Evolutionary conservation across 2,797 vertebrate genomes (phyloP), one percentile per base, ranked within the genome.

Genomic region (Meda fulgida): DNA sequence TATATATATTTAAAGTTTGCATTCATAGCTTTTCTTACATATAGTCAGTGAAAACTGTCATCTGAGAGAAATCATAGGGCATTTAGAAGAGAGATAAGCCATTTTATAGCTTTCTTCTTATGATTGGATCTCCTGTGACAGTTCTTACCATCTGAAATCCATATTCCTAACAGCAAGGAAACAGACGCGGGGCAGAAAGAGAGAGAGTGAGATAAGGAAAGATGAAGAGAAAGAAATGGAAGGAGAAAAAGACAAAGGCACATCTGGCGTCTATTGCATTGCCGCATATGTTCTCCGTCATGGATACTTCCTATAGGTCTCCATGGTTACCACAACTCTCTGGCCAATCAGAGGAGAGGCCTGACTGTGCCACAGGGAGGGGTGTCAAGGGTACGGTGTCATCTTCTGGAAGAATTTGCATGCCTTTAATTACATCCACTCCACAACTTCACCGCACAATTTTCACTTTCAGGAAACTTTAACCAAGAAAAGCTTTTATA

Each of bases 81-180:
- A 85, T 89, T 89, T 65, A 79, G 67, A 78, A 58, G 76, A 84
- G 83, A 89, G 80, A 14, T 67, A 76, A 78, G 36, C 43, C 55
- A 40, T 78, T 89, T 89, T 81, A 86, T 81, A 78, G 77, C 81
- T 43, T 89, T 75, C 90, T 92, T 92, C 83, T 89, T 89, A 90
- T 87, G 86, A 72, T 83, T 86, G 84, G 21, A 87, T 90, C 88
- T 89, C 87, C 75, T 82, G 60, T 87, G 85, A 91, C 91, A 92
- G 86, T 11, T 89, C 84, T 87, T 89, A 46, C 89, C 92, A 93
- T 93, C 91, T 95, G 92, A 94, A 92, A 93, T 86, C 88, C 85
- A 93, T 92, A 89, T 90, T 90, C 78, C 75, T 60, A 40, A 79
- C 79, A 87, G n/a, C 73, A 85, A 85, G 72, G 69, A 70, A 67